Conservation (phyloP, 2,113 vertebrate species). For the Scopus umbretta region DNA sequence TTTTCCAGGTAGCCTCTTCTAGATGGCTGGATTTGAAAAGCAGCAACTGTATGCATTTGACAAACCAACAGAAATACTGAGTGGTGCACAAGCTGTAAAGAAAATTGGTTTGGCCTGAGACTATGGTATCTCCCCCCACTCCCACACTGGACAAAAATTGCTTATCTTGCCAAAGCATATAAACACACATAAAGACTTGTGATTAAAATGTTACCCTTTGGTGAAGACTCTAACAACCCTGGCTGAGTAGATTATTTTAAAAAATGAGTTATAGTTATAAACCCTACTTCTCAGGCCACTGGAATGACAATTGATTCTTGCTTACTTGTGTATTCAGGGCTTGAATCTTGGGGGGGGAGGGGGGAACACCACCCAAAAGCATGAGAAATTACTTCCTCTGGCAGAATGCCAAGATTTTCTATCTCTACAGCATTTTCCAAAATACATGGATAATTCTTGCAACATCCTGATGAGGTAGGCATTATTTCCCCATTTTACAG, state of each 20-base stretch:
- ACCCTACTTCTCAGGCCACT: neutral
- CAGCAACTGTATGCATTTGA: neutral
- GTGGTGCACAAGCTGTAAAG: neutral
- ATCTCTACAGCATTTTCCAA: neutral
- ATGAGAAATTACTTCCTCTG: neutral
- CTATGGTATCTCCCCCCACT: neutral
- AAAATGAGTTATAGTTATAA: neutral
- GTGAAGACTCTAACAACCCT: neutral
- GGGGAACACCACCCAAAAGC: neutral
- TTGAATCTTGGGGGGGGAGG: neutral
- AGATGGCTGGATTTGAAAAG: slow-evolving; percentile 19
- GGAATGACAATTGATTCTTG: neutral
- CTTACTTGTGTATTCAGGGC: neutral
- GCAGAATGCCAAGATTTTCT: neutral
- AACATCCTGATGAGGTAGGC: slow-evolving; percentile 53
- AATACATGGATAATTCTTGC: neutral
- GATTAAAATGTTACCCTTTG: slow-evolving; percentile 17
- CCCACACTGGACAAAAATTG: neutral
- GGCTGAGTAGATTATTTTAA: neutral
- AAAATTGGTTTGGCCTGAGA: neutral
- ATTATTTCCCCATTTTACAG: neutral
- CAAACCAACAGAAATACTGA: slow-evolving; percentile 28
- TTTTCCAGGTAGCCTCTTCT: neutral
- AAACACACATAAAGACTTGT: neutral
- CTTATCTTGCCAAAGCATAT: slow-evolving; percentile 16